These are phyloP conservation scores for Lerista edwardsae DNA, from an alignment of 2,797 vertebrate genomes.

Conservation along the genomic window DNA sequence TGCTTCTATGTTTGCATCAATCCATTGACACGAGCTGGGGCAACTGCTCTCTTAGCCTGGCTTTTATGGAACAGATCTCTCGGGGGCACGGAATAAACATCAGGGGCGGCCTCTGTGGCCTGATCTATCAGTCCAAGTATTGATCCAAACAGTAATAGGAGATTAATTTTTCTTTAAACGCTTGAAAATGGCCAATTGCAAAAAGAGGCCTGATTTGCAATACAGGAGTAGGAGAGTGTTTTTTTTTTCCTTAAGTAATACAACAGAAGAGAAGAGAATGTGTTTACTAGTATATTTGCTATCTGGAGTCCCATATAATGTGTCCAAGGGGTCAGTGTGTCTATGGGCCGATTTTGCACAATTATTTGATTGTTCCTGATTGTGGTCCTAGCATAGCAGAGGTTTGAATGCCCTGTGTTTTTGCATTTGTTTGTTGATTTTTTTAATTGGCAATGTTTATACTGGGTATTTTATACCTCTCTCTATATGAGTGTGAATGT, in stretches of 20 bases:
- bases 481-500: too few species aligned
- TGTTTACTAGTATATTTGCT: neutral
- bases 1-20: neutral
- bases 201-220: neutral
- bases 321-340: neutral
- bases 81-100: conserved; percentile 1
- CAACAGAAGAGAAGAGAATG: neutral
- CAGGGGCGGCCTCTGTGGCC: neutral
- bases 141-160: conserved; percentile 23
- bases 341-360: neutral
- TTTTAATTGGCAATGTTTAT: too few species aligned
- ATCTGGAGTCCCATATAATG: neutral
- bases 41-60: conserved; percentile 9
- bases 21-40: neutral
- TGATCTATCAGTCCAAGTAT: conserved; percentile 5
- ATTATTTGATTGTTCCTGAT: neutral
- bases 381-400: neutral
- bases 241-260: too few species aligned
- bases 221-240: neutral
- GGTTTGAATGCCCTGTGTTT: too few species aligned
- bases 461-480: too few species aligned
- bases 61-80: conserved; percentile 1
- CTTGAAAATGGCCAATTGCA: neutral
- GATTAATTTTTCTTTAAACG: conserved; percentile 13
- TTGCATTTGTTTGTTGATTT: too few species aligned